These are phyloP conservation scores for Molossus molossus DNA, from an alignment of 2,797 vertebrate species.

Conservation along the genomic window DNA sequence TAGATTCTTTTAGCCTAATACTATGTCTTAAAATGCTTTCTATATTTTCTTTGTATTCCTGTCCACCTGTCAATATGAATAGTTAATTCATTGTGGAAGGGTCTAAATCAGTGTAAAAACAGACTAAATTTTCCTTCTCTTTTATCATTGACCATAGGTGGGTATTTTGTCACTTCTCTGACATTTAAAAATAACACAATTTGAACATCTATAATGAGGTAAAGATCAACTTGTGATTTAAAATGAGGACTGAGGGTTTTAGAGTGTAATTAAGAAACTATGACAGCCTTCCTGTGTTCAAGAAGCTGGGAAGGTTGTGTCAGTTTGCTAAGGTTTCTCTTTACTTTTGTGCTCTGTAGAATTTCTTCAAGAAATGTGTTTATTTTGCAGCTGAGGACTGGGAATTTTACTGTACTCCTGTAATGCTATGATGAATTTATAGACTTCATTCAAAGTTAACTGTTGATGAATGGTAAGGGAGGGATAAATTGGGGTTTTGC, in stretches of 20 bases:
- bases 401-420: background rate
- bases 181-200: conserved; percentile 53
- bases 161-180: conserved; percentile 4
- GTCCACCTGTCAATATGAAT: background rate
- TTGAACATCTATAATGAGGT: background rate
- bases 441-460: background rate
- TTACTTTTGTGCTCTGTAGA: background rate
- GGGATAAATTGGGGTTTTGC: background rate
- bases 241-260: conserved; percentile 33
- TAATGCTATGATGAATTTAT: background rate
- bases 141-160: background rate
- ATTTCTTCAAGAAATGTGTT: conserved; percentile 43
- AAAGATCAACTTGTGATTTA: conserved; percentile 51
- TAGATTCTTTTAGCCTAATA: conserved; percentile 6
- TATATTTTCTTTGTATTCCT: conserved; percentile 24
- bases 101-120: background rate
- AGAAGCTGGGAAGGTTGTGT: background rate
- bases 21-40: background rate
- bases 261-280: conserved; percentile 34
- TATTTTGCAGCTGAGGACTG: conserved; percentile 7
- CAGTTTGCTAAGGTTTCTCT: background rate
- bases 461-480: background rate
- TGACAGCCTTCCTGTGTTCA: background rate
- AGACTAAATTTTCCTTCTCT: background rate
- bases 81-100: background rate